Conservation (phyloP, 2,797 vertebrate genomes). For the Rhinogobio ventralis region DNA sequence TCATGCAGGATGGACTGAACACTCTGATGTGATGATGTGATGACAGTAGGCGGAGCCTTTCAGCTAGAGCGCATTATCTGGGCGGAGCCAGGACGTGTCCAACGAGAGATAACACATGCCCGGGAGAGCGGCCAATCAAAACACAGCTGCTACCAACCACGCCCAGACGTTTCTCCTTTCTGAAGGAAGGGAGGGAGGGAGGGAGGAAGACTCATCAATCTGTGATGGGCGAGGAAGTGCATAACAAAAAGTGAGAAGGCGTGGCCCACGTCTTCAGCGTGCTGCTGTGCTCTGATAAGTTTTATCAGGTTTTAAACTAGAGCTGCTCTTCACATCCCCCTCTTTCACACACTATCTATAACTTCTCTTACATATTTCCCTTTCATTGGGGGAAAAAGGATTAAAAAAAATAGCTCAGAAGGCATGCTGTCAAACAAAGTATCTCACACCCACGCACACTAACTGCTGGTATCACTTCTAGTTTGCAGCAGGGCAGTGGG, state of each 20-base stretch:
- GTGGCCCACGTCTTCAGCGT: conserved; percentile 44
- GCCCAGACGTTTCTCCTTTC: conserved; percentile 60
- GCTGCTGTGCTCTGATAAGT: conserved; percentile 80
- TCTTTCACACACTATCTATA: conserved; percentile 47
- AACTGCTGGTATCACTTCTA: conserved; percentile 21
- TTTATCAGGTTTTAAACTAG: conserved; percentile 70
- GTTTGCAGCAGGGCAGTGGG: conserved; percentile 15
- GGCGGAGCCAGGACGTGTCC: conserved; percentile 85
- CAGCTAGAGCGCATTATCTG: conserved; percentile 78
- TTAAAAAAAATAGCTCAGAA: not conserved
- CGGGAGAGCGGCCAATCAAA: conserved; percentile 76
- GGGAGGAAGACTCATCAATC: conserved; percentile 11
- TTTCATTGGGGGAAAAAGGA: not conserved
- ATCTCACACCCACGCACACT: not conserved
- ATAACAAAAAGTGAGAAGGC: conserved; percentile 49
- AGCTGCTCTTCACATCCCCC: conserved; percentile 18
- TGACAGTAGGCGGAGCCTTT: conserved; percentile 81
- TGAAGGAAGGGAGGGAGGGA: not conserved
- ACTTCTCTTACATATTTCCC: conserved; percentile 6
- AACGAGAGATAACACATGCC: conserved; percentile 83
- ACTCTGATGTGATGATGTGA: conserved; percentile 57
- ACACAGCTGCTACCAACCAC: conserved; percentile 68
- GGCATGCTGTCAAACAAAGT: not conserved
- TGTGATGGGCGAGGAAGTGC: conserved; percentile 8
- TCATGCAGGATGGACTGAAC: conserved; percentile 58